Evolutionary conservation across 92 coral and sea anemone species (phyloP), one percentile per base, ranked within the genome.

Genomic region (Muricea muricata): DNA sequence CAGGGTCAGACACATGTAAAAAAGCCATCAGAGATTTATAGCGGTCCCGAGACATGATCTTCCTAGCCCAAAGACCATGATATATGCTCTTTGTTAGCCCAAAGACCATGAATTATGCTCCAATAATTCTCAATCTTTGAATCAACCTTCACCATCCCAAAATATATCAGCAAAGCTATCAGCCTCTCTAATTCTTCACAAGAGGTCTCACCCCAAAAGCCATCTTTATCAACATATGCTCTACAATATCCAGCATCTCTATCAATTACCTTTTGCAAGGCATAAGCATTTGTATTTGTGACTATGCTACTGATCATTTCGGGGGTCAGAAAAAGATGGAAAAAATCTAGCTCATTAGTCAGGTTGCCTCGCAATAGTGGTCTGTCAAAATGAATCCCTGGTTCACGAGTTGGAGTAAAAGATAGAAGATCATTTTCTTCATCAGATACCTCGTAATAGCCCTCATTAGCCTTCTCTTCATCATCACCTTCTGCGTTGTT

Each of bases 11-110:
- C 54, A 90, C 79, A 33, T 92, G 92, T 40, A 93, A 18, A 55
- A 87, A 55, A 70, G 83, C 93, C 93, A 90, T 85, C 6, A 93
- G 76, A 32, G 91, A 90, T 24, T 61, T 85, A 35, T 54, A 90
- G 40, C 93, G 21, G 28, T 18, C 34, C 1, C 93, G 34, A 2
- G 84, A 21, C 65, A 92, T 21, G 17, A 87, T 90, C 7, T 63
- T 70, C 69, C 93, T 63, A 21, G 93, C 97, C 93, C 93, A 90
- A 23, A 90, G 74, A 24, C 97, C 93, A 68, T 93, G 90, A 85
- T 87, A 88, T 39, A 91, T 82, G 46, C 87, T 66, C 79, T 93
- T 86, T 12, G 78, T n/a, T n/a, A n/a, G n/a, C n/a, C n/a, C n/a
- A n/a, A n/a, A n/a, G n/a, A n/a, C n/a, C n/a, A n/a, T n/a, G n/a